Evolutionary conservation across 2,888 invertebrate species (phyloP).

Genomic region (Drosophila ustulata): DNA sequence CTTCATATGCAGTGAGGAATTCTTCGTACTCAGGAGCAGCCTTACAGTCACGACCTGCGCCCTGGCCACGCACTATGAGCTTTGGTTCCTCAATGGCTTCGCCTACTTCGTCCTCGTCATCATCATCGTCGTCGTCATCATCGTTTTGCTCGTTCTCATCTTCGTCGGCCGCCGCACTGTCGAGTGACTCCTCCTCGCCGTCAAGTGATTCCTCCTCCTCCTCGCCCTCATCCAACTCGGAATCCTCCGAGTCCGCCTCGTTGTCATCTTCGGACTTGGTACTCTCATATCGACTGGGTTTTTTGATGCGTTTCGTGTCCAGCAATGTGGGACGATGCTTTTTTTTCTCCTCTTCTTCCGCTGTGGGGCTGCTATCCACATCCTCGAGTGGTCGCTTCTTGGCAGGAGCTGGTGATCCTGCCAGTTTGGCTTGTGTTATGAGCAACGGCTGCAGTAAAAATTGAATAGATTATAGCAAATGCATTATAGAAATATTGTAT

Average conservation of each 20-base stretch:
- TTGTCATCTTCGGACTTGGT: slow-evolving; percentile 79
- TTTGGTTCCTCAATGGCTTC: slow-evolving; percentile 91
- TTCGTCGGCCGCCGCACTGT: slow-evolving; percentile 81
- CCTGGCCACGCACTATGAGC: slow-evolving; percentile 89
- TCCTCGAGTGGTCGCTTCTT: slow-evolving; percentile 77
- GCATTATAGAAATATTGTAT: not conserved
- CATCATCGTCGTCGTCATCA: slow-evolving; percentile 75
- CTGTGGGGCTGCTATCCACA: slow-evolving; percentile 60
- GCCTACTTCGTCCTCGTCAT: slow-evolving; percentile 85
- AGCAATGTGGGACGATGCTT: slow-evolving; percentile 81
- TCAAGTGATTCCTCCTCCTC: slow-evolving; percentile 69
- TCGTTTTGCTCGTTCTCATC: slow-evolving; percentile 70
- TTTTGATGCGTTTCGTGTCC: slow-evolving; percentile 81
- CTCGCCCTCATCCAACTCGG: slow-evolving; percentile 67
- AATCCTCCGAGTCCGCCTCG: slow-evolving; percentile 67
- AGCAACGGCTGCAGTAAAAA: slow-evolving; percentile 73
- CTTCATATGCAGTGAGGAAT: slow-evolving; percentile 12
- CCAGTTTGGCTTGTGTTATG: slow-evolving; percentile 81
- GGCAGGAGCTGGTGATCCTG: slow-evolving; percentile 49
- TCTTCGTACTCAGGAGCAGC: slow-evolving; percentile 27
- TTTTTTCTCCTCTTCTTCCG: slow-evolving; percentile 67
- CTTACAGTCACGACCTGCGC: slow-evolving; percentile 89
- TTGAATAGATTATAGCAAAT: not conserved
- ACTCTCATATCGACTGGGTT: slow-evolving; percentile 82
- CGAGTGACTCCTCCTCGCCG: slow-evolving; percentile 79